Evolutionary conservation across 2,888 invertebrate species (phyloP).

Genomic region (Tipula vernalis): DNA sequence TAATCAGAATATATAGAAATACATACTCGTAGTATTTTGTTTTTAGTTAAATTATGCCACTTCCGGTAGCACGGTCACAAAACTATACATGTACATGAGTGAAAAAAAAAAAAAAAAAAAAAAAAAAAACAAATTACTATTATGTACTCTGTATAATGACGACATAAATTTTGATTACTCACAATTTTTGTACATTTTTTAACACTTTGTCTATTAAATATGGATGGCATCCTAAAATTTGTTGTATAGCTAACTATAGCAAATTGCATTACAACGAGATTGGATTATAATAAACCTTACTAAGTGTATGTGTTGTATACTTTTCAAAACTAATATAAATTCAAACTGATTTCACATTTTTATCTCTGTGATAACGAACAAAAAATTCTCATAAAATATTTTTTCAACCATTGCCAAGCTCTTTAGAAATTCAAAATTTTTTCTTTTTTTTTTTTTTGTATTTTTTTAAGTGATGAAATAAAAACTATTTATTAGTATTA

Average conservation of each 20-base stretch:
- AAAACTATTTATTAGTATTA: conserved; percentile 4
- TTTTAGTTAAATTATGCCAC: neutral
- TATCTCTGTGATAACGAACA: neutral
- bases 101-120: neutral
- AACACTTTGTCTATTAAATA: neutral
- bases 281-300: neutral
- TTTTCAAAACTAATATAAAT: neutral
- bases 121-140: too few relatives aligned
- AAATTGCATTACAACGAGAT: neutral
- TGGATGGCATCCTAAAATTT: too few relatives aligned
- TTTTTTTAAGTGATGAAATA: conserved; percentile 4
- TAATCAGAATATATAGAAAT: neutral
- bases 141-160: neutral
- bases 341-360: neutral
- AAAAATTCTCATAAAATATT: neutral
- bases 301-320: neutral
- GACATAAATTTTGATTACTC: neutral
- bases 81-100: neutral
- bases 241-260: neutral
- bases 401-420: neutral
- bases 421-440: neutral
- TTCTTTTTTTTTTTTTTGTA: too few relatives aligned
- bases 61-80: neutral
- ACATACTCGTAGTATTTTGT: neutral
- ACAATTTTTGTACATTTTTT: neutral